Base-by-base conservation (phyloP, 2,888 invertebrate species). In the Tachystola acroxantha region DNA sequence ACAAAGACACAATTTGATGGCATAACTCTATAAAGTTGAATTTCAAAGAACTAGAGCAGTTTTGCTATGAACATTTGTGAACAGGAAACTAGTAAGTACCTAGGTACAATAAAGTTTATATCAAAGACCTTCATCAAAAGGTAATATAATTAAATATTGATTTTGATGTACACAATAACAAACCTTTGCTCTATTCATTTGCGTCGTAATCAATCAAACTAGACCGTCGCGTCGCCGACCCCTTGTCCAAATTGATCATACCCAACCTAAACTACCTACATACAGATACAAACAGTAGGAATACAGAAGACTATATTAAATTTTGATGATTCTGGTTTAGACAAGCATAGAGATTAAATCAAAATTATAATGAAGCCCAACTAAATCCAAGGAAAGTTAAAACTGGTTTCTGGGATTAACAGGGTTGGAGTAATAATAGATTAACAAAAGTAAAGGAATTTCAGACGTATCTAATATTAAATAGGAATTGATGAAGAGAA, bases 131-230 rank as follows among this genome's bases (percentile, higher is more conserved):
- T n/a, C n/a, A n/a, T n/a, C n/a, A n/a, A n/a, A n/a, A n/a, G 16
- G 24, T 4, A 24, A n/a, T n/a, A n/a, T 24, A 24, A 24, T n/a
- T 2, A 24, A 24, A 24, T n/a, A n/a, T 4, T n/a, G 24, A 24
- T 2, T 2, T 24, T n/a, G 9, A 24, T 24, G n/a, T 7, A 20
- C n/a, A n/a, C n/a, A 22, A 22, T 2, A 22, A 24, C 24, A n/a
- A 24, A 27, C 11, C 22, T 25, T 31, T 20, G 39, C 34, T 35
- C 53, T 62, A 55, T 62, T 62, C 53, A 59, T 66, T 69, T 58
- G 60, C 57, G n/a, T 55, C 53, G 53, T 57, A 64, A 72, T 73
- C 70, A 69, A 72, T 72, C 66, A 61, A 43, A 39, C 45, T 24
- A n/a, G 9, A 33, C 47, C 40, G 51, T 10, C 40, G 46, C 46